Evolutionary conservation across 2,888 invertebrate species (phyloP), one percentile per base, ranked within the genome.

Genomic region (Amiota communis): DNA sequence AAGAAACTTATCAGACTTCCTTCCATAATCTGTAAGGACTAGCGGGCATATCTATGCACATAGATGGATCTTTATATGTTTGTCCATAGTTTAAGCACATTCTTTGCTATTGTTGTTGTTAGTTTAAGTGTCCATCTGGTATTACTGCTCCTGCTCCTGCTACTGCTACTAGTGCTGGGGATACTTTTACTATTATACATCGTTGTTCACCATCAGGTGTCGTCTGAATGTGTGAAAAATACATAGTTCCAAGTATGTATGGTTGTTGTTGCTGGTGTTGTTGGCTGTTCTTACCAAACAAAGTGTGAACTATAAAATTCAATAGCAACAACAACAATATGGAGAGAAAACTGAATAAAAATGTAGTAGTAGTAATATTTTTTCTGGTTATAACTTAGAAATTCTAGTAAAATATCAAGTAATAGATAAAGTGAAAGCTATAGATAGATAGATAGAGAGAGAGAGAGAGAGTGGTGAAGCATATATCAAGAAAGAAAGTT

Each of bases 231-330:
- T 53, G 53, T 53, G 53, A n/a, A 53, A 53, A 53, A 53, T 53
- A 36, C 36, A 6, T 36, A 6, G 6, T 36, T 36, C 36, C 6
- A 36, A 2, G 36, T 2, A 6, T 36, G n/a, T 36, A 6, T n/a
- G n/a, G n/a, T 36, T 59, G 57, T 17, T 59, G 57, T 59, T 59
- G n/a, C 15, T 53, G 1, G 12, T 53, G 11, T 53, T 53, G 53
- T 53, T 53, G 53, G n/a, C 15, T 63, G 63, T 46, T 63, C 46
- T 23, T 23, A 36, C 36, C 36, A 36, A 36, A 36, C 36, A 68
- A 68, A 68, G 53, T 68, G 67, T 53, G 67, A 68, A 68, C 53
- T 20, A 20, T 53, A 68, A 68, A 68, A 68, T 10, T n/a, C 61
- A 36, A 23, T 11, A 63, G 51, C 10, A 67, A 67, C 51, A 20